Base-by-base conservation (phyloP, 2,888 invertebrate species). In the Kuschelorhynchus macadamiae region DNA sequence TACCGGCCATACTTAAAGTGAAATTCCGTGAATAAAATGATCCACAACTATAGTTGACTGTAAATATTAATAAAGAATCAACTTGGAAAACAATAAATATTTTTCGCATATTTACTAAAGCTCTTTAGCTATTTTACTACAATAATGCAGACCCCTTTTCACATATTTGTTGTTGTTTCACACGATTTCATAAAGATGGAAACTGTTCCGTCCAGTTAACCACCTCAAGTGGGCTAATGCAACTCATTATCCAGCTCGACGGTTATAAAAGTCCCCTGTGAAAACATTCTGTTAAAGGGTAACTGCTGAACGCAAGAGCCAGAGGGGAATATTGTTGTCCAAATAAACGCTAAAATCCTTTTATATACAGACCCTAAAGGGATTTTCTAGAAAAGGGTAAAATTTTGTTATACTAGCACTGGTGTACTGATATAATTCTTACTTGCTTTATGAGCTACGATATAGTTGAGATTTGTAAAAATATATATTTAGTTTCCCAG, bases 201-300 rank as follows among this genome's bases (percentile, higher is more conserved):
- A 76, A 71, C 72, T 72, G 76, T 73, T 72, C 72, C 61, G 72
- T 74, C 74, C 74, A 72, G 74, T 76, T 76, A 75, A 63, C 14
- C 60, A 60, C 69, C 68, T 74, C 71, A 67, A 77, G 76, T 76
- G 75, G 72, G 72, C 77, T 77, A 77, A 78, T 78, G 77, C 72
- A 72, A 74, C 77, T 78, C 77, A 78, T 78, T 78, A 78, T 77
- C 70, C 70, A 71, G 73, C 74, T 74, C 72, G 77, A 72, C 78
- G 77, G 78, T 77, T 77, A 74, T 72, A 75, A 77, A 77, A 76
- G 74, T 72, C 78, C 78, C 75, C 70, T 77, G 74, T 76, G 72
- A 76, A 77, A 78, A 78, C 76, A 77, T 76, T 73, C 75, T 66
- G 72, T 74, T 73, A 75, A 76, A 76, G 77, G 77, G 76, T 75